Percentiles rank a stretch among this genome's conserved stretches.
Conservation (phyloP, 1,140 invertebrate genomes). For the Drosophila bocqueti region DNA sequence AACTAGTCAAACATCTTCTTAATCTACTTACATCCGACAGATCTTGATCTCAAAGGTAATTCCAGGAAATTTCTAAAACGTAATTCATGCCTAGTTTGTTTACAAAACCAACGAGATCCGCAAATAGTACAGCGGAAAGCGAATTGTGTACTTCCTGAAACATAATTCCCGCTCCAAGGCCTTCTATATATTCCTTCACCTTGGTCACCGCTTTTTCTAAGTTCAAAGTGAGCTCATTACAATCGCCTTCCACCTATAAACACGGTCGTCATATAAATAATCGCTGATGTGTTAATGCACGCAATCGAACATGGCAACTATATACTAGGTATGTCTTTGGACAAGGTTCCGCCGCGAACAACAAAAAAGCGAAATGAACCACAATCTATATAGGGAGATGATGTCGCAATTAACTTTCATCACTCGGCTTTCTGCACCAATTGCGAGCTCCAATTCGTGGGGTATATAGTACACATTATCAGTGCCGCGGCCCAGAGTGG, state of each 20-base stretch:
- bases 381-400: conserved; percentile 27
- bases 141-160: conserved; percentile 35
- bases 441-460: conserved; percentile 55
- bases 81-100: conserved; percentile 14
- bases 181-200: conserved; percentile 42
- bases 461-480: conserved; percentile 43
- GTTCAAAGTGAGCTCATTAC: conserved; percentile 43
- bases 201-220: conserved; percentile 32
- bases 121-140: conserved; percentile 4
- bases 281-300: conserved; percentile 5
- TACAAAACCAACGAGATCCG: conserved; percentile 7
- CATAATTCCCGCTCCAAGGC: conserved; percentile 7
- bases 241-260: conserved; percentile 20
- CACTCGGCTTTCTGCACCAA: conserved; percentile 77
- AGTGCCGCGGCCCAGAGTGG: conserved; percentile 41
- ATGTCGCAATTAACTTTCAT: conserved; percentile 76
- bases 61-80: neutral
- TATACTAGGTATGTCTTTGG: conserved; percentile 28
- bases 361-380: conserved; percentile 14
- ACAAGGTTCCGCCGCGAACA: conserved; percentile 45
- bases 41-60: neutral
- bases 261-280: conserved; percentile 6
- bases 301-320: conserved; percentile 45
- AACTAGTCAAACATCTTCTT: neutral
- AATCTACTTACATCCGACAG: neutral